Percentiles rank a stretch among this genome's conserved stretches.
phyloP scores from a whole-genome alignment of 2,797 vertebrate genomes.

The Amblyopsis hoosieri region DNA sequence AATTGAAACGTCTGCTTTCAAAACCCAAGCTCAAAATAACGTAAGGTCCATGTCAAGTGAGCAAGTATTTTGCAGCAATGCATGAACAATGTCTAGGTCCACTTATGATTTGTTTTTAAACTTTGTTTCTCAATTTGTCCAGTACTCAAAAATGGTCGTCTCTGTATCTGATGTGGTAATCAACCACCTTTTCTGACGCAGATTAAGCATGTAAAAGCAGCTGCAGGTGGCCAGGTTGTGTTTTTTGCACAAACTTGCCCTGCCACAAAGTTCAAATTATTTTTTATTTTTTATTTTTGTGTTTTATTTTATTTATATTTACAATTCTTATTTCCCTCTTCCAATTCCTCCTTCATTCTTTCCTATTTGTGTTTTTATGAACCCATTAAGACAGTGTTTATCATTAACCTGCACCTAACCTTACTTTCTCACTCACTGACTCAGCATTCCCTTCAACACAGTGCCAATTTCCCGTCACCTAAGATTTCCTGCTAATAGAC shows the following conservation, averaged over 20 bases:
- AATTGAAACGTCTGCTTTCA: not conserved
- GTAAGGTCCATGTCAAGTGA: constrained; percentile 16
- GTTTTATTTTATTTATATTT: constrained; percentile 29
- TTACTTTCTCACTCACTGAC: constrained; percentile 51
- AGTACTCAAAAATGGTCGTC: not conserved
- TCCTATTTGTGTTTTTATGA: constrained; percentile 37
- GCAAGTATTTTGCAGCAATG: constrained; percentile 28
- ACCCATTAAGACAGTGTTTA: constrained; percentile 22
- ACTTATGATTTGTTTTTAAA: not conserved
- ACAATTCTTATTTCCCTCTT: constrained; percentile 43
- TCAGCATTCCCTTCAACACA: constrained; percentile 28
- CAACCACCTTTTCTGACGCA: constrained; percentile 4
- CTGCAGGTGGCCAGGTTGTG: not conserved
- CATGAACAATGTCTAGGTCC: constrained; percentile 11
- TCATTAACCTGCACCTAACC: constrained; percentile 34
- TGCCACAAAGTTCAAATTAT: constrained; percentile 59
- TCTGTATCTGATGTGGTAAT: not conserved
- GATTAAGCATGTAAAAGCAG: not conserved
- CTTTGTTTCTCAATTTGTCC: constrained; percentile 6
- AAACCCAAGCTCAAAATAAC: constrained; percentile 11
- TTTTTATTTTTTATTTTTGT: not conserved
- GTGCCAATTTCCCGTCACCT: constrained; percentile 19
- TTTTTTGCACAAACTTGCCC: constrained; percentile 15
- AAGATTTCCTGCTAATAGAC: constrained; percentile 16
- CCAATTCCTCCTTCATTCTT: constrained; percentile 39